A percentile compares a stretch with the other conserved stretches of the same genome.
phyloP scores from a whole-genome alignment of 1,140 invertebrate genomes.

The Drosophila mojavensis region DNA sequence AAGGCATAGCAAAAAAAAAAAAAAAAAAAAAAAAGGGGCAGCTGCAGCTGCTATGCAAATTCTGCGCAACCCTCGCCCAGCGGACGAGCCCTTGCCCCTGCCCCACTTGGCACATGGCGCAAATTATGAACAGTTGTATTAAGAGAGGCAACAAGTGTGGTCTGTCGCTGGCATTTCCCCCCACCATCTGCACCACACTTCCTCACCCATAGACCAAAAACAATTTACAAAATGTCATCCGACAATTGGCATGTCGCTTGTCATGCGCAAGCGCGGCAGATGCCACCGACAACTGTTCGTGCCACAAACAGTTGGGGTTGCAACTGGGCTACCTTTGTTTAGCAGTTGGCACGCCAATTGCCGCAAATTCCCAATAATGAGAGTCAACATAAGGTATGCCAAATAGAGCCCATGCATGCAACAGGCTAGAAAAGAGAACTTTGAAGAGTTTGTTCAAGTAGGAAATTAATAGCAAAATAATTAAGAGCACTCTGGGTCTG shows the following conservation, averaged over 20 bases:
- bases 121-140: slow-evolving; percentile 45
- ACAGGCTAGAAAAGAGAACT: not conserved
- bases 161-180: slow-evolving; percentile 9
- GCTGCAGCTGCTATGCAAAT: slow-evolving; percentile 44
- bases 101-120: slow-evolving; percentile 34
- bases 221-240: slow-evolving; percentile 43
- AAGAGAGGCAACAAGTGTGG: slow-evolving; percentile 37
- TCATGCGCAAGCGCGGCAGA: slow-evolving; percentile 41
- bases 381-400: not conserved
- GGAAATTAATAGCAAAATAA: not conserved
- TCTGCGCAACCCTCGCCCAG: slow-evolving; percentile 26
- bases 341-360: slow-evolving; percentile 22
- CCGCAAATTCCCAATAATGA: slow-evolving; percentile 5
- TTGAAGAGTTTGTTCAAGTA: not conserved
- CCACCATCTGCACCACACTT: not conserved
- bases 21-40: slow-evolving; percentile 1
- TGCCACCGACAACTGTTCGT: slow-evolving; percentile 27
- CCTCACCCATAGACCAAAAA: not conserved
- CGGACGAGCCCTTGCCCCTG: slow-evolving; percentile 8
- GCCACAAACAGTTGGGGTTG: slow-evolving; percentile 17
- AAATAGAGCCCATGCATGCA: not conserved
- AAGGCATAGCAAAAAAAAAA: not conserved
- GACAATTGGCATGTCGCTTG: slow-evolving; percentile 40
- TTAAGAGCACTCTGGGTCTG: too few relatives aligned
- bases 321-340: slow-evolving; percentile 17